Percentiles rank a stretch among this genome's conserved stretches.
Conservation (phyloP, 37 sponge, comb jelly and placozoan species). For the Cladorhizidae sp. region DNA sequence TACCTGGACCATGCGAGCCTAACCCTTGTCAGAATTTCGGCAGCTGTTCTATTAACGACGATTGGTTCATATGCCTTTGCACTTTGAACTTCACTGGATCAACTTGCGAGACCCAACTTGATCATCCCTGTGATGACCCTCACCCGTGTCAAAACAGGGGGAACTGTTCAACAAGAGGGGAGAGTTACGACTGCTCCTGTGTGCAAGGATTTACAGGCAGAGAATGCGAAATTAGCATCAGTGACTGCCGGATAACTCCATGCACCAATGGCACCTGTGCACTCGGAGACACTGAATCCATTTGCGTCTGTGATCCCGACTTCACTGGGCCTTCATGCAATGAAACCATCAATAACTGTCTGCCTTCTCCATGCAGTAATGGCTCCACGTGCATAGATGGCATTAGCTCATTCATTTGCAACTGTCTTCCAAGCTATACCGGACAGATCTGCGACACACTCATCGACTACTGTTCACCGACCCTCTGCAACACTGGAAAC, state of each 20-base stretch:
- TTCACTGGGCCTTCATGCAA: slow-evolving; percentile 53
- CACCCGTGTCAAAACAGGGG: slow-evolving; percentile 44
- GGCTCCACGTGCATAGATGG: slow-evolving; percentile 46
- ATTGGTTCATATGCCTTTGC: slow-evolving; percentile 17
- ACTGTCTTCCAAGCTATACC: slow-evolving; percentile 57
- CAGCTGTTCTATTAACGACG: slow-evolving; percentile 12
- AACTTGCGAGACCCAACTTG: slow-evolving; percentile 39
- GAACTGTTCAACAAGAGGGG: slow-evolving; percentile 8
- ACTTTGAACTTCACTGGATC: slow-evolving; percentile 48
- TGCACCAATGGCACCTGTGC: slow-evolving; percentile 59
- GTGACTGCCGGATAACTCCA: slow-evolving; percentile 40
- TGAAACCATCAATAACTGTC: slow-evolving; percentile 16
- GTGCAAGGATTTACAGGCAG: slow-evolving; percentile 61
- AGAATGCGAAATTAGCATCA: slow-evolving; percentile 40
- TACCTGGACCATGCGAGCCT: slow-evolving; percentile 9
- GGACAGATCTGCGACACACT: slow-evolving; percentile 43
- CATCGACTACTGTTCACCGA: slow-evolving; percentile 38
- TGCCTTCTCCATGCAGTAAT: background rate
- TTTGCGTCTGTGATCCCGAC: slow-evolving; percentile 37
- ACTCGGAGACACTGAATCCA: slow-evolving; percentile 27
- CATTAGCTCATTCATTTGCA: background rate
- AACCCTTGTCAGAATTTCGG: slow-evolving; percentile 44
- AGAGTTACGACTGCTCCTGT: slow-evolving; percentile 30
- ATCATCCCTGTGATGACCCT: slow-evolving; percentile 27
- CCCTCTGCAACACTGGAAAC: slow-evolving; percentile 49